Conservation (phyloP, 1,140 invertebrate species). For the Heliconius congener region DNA sequence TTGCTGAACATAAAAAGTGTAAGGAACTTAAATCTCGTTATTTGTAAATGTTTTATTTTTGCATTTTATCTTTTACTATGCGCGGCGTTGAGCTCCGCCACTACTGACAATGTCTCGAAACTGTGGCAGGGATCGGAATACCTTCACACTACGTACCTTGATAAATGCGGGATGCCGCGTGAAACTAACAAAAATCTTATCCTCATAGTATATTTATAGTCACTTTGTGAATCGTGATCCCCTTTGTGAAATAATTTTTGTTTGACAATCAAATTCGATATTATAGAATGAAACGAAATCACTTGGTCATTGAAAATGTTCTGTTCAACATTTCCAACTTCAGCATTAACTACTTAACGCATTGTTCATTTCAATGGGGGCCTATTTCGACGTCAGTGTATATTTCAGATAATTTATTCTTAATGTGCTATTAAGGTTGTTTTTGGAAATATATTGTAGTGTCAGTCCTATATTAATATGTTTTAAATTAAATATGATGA, state of each 20-base stretch:
- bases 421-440: neutral
- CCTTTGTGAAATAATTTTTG: neutral
- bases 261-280: slow-evolving; percentile 6
- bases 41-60: slow-evolving; percentile 21
- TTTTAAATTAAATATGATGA: neutral
- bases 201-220: neutral
- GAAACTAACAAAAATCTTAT: neutral
- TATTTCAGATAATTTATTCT: slow-evolving; percentile 9
- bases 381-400: slow-evolving; percentile 5
- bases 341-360: slow-evolving; percentile 13
- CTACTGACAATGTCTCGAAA: too few relatives aligned
- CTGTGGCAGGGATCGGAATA: too few relatives aligned
- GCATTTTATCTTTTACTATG: neutral
- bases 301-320: slow-evolving; percentile 12
- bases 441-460: neutral
- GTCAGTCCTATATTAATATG: neutral
- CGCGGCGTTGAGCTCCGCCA: too few relatives aligned
- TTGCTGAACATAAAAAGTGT: slow-evolving; percentile 41
- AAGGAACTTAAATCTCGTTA: slow-evolving; percentile 47
- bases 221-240: neutral
- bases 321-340: slow-evolving; percentile 11
- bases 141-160: too few relatives aligned
- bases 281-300: neutral
- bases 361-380: slow-evolving; percentile 9
- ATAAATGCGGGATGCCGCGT: too few relatives aligned